Evolutionary conservation across 2,888 invertebrate genomes (phyloP), one percentile per base, ranked within the genome.

Genomic region (Eupithecia tripunctaria): DNA sequence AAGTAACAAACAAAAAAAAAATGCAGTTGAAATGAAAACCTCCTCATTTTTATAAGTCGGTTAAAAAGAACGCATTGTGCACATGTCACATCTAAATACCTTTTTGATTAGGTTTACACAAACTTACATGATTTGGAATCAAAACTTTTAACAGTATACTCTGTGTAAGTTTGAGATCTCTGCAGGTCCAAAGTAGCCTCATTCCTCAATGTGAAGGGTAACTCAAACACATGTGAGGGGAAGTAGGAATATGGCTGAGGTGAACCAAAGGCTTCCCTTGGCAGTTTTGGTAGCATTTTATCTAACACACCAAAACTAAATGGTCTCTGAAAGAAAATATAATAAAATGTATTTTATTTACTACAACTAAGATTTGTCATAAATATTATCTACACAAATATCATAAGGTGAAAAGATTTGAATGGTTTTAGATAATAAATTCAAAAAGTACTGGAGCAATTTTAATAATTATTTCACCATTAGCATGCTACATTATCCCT

Each of bases 161-260:
- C 89, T 8, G 89, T 87, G 75, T 88, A 91, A 38, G 82, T 87
- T 67, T 84, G 85, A 60, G 89, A 90, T 36, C 67, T 86, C 2
- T 84, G 82, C 5, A 73, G 81, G 8, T 88, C 84, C 10, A 88
- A 67, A 4, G 69, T 15, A 25, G 79, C 65, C 41, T 74, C 86
- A 67, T 88, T 84, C 6, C 82, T 79, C 64, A 94, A 73, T 36
- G 91, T 88, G 78, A 84, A 95, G 29, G 94, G 95, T 70, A 95
- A 79, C 67, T 94, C 90, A 87, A 95, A 95, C 41, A 95, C 84
- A 82, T 94, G 88, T 15, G 91, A 85, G 0, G 95, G 95, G 77
- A 83, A 95, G 74, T 91, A 93, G 29, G 93, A 79, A 74, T 95
- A 95, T 8, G 95, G 95, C 71, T 93, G 87, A 2, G 92, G 89